A percentile compares a stretch with the other conserved stretches of the same genome.
These are phyloP conservation scores for Notolabrus celidotus DNA, from an alignment of 2,797 vertebrate genomes.

Conservation along the genomic window DNA sequence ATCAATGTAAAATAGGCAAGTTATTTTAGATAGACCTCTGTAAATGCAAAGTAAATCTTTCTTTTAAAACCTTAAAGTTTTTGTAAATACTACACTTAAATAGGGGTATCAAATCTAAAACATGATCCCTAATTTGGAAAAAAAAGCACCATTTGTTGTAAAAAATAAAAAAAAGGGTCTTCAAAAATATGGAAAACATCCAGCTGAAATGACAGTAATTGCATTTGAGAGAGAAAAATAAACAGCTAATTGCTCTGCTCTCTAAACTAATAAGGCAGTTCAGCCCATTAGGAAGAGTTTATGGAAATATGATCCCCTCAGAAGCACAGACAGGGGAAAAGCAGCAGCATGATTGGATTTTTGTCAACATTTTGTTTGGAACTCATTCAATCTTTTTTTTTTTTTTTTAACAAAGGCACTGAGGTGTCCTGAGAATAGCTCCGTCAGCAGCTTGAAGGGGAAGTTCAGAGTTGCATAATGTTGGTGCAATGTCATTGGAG, in stretches of 20 bases:
- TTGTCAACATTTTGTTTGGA: slow-evolving; percentile 57
- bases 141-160: neutral
- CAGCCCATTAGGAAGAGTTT: slow-evolving; percentile 55
- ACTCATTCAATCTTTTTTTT: slow-evolving; percentile 33
- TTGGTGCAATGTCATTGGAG: slow-evolving; percentile 51
- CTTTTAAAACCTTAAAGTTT: too few species aligned
- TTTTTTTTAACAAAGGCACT: slow-evolving; percentile 32
- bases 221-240: slow-evolving; percentile 45
- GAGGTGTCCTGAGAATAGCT: slow-evolving; percentile 37
- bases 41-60: neutral
- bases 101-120: too few species aligned
- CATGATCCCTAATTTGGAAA: neutral
- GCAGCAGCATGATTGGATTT: slow-evolving; percentile 51
- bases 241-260: slow-evolving; percentile 54
- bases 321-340: slow-evolving; percentile 32
- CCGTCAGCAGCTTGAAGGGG: slow-evolving; percentile 58
- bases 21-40: neutral
- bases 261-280: slow-evolving; percentile 45
- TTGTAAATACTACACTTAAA: neutral
- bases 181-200: neutral
- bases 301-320: slow-evolving; percentile 58
- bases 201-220: slow-evolving; percentile 18
- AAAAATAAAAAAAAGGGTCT: neutral
- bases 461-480: slow-evolving; percentile 52
- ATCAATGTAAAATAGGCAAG: neutral